Evolutionary conservation across 2,113 vertebrate genomes (phyloP).

Genomic region (Ochotona princeps): DNA sequence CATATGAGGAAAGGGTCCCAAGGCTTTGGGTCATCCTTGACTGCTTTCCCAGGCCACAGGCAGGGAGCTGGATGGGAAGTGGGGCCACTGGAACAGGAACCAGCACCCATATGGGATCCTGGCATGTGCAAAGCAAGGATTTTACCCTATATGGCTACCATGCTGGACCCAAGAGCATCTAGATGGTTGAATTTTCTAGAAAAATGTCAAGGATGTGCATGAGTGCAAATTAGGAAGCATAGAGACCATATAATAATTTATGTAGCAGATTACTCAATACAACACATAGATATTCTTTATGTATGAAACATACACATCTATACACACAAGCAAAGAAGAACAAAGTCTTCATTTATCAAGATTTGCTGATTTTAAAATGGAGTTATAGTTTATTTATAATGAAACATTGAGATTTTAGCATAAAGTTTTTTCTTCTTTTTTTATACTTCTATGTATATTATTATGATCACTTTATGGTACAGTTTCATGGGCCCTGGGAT

Average conservation of each 20-base stretch:
- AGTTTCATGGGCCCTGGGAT: too few relatives aligned
- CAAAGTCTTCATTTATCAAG: not conserved
- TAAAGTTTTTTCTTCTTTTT: too few relatives aligned
- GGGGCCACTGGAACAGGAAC: too few relatives aligned
- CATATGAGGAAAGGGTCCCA: too few relatives aligned
- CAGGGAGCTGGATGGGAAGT: too few relatives aligned
- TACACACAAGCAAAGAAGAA: not conserved
- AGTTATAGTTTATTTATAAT: not conserved
- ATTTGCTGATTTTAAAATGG: not conserved
- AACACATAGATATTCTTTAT: not conserved
- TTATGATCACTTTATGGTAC: too few relatives aligned
- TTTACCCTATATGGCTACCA: too few relatives aligned
- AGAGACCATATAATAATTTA: not conserved
- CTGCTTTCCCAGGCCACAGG: too few relatives aligned
- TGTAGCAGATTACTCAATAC: not conserved
- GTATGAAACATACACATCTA: not conserved
- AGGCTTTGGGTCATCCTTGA: too few relatives aligned
- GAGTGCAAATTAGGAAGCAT: not conserved
- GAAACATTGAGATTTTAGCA: not conserved
- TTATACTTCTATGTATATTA: too few relatives aligned
- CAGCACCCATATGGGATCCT: too few relatives aligned
- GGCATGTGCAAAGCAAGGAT: too few relatives aligned
- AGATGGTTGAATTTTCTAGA: not conserved
- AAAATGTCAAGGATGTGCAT: not conserved
- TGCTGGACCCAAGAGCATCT: not conserved